phyloP scores from a whole-genome alignment of 1,140 invertebrate genomes.

The Drosophila miranda region DNA sequence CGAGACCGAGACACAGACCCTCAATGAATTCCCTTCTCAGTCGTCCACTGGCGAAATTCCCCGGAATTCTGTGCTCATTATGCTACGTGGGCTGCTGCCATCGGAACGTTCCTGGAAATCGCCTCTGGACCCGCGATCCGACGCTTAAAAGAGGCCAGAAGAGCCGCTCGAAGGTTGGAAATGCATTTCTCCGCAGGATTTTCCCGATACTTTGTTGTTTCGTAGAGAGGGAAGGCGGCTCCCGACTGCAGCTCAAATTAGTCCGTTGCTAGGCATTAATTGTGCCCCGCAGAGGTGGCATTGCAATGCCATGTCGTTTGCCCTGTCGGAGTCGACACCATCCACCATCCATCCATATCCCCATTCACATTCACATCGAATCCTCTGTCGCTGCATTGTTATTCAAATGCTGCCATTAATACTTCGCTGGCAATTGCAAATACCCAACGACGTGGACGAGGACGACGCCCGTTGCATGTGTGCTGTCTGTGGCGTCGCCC shows the following conservation, averaged over 20 bases:
- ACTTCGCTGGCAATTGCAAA: slow-evolving; percentile 73
- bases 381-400: slow-evolving; percentile 58
- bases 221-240: neutral
- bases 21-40: slow-evolving; percentile 35
- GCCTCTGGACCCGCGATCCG: neutral
- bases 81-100: slow-evolving; percentile 55
- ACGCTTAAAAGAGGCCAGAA: slow-evolving; percentile 11
- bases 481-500: slow-evolving; percentile 8
- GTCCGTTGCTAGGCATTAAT: neutral
- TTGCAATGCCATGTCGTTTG: neutral
- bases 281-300: neutral
- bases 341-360: too few relatives aligned
- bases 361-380: neutral
- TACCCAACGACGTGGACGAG: slow-evolving; percentile 8
- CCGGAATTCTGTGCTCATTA: slow-evolving; percentile 67
- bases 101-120: slow-evolving; percentile 53
- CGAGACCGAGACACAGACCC: neutral
- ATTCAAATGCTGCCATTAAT: slow-evolving; percentile 79
- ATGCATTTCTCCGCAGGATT: neutral
- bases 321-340: too few relatives aligned
- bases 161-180: neutral
- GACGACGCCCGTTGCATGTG: slow-evolving; percentile 4
- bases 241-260: slow-evolving; percentile 1
- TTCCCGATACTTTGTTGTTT: neutral
- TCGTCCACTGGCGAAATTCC: slow-evolving; percentile 49